Percentiles rank a stretch among this genome's conserved stretches.
phyloP scores from a whole-genome alignment of 2,113 vertebrate genomes.

The Callorhinus ursinus region DNA sequence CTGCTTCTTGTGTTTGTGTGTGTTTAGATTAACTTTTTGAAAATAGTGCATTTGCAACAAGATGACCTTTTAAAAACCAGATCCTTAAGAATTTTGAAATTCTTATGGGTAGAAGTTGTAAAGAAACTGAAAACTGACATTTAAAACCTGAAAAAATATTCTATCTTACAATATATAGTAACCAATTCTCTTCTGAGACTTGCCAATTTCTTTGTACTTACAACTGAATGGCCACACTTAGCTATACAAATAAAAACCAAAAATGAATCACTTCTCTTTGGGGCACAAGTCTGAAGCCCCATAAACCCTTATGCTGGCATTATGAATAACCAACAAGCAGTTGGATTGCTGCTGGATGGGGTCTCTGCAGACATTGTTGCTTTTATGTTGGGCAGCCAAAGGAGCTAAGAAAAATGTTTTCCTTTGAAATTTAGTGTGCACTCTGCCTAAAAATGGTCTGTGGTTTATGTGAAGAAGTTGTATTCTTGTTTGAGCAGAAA shows the following conservation, averaged over 20 bases:
- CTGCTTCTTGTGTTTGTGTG: background rate
- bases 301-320: background rate
- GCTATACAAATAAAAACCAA: background rate
- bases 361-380: background rate
- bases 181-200: background rate
- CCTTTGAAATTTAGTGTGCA: background rate
- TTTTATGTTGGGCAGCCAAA: background rate
- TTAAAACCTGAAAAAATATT: conserved; percentile 31
- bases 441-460: background rate
- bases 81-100: background rate
- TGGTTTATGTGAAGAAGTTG: background rate
- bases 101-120: background rate
- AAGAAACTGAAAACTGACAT: background rate
- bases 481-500: background rate
- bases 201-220: background rate
- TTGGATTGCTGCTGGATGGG: no score
- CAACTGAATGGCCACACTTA: background rate
- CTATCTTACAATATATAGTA: background rate
- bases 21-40: conserved; percentile 6
- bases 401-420: background rate
- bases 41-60: background rate
- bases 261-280: background rate
- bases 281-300: background rate
- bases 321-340: background rate
- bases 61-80: conserved; percentile 17